These are phyloP conservation scores for Anguilla japonica DNA, from an alignment of 2,113 vertebrate genomes.

Conservation along the genomic window DNA sequence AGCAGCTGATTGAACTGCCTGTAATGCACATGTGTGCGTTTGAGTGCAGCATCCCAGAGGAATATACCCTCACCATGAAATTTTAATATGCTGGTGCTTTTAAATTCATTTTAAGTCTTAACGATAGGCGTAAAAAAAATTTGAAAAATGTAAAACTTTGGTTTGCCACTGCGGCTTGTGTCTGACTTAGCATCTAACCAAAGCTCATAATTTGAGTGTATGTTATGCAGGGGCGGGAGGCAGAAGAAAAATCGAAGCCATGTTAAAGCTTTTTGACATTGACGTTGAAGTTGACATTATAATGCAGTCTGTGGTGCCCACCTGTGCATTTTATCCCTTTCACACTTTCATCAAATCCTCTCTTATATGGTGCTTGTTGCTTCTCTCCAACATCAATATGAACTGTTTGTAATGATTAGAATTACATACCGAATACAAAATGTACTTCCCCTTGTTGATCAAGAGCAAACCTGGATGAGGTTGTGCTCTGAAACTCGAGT, in stretches of 20 bases:
- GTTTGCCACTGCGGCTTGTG: background rate
- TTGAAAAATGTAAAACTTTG: conserved; percentile 49
- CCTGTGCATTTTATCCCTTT: background rate
- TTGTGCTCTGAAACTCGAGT: background rate
- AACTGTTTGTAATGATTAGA: background rate
- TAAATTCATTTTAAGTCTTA: conserved; percentile 57
- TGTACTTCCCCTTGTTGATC: background rate
- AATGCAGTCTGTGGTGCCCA: background rate
- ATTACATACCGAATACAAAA: background rate
- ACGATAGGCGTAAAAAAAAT: conserved; percentile 29
- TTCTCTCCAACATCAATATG: background rate
- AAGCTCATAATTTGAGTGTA: background rate
- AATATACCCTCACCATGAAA: conserved; percentile 70
- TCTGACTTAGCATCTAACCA: background rate
- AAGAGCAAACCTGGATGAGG: background rate
- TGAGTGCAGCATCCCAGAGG: conserved; percentile 66
- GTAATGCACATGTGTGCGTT: conserved; percentile 51
- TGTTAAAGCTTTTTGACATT: conserved; percentile 1
- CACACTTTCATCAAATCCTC: background rate
- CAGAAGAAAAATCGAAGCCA: background rate
- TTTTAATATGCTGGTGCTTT: conserved; percentile 71
- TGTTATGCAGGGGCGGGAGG: background rate
- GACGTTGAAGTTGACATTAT: background rate
- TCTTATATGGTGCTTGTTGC: background rate
- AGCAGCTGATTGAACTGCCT: conserved; percentile 73